phyloP scores from a whole-genome alignment of 2,888 invertebrate genomes.

The Melolontha melolontha region DNA sequence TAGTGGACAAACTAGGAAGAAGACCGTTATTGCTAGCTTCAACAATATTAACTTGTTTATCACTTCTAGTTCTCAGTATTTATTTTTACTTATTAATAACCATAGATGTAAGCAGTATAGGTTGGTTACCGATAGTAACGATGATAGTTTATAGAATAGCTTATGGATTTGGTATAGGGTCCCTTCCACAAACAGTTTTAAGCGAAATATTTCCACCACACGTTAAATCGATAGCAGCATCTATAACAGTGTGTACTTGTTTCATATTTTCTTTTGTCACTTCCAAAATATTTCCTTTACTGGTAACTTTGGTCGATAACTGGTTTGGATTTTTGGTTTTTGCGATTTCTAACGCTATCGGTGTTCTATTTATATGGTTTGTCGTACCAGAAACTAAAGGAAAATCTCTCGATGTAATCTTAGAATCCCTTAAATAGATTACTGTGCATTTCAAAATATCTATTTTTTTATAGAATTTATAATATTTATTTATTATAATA shows the following conservation, averaged over 20 bases:
- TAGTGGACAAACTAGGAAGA: slow-evolving; percentile 82
- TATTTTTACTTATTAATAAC: slow-evolving; percentile 75
- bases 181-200: slow-evolving; percentile 83
- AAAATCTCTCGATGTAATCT: slow-evolving; percentile 40
- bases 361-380: slow-evolving; percentile 75
- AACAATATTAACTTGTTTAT: slow-evolving; percentile 74
- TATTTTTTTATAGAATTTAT: no score
- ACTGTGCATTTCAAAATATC: no score
- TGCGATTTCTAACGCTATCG: slow-evolving; percentile 69
- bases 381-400: slow-evolving; percentile 47
- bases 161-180: slow-evolving; percentile 81
- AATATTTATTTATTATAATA: no score
- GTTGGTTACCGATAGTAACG: slow-evolving; percentile 78
- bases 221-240: slow-evolving; percentile 78
- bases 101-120: slow-evolving; percentile 55
- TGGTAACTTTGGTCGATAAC: slow-evolving; percentile 70
- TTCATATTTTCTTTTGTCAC: slow-evolving; percentile 80
- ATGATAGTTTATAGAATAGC: slow-evolving; percentile 78
- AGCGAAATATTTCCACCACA: slow-evolving; percentile 83
- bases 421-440: not conserved
- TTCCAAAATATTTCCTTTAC: slow-evolving; percentile 75
- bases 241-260: slow-evolving; percentile 80
- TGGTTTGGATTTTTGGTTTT: slow-evolving; percentile 80
- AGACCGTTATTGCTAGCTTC: slow-evolving; percentile 77
- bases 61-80: slow-evolving; percentile 69